These are phyloP conservation scores for Trichopoda pennipes DNA, from an alignment of 2,888 invertebrate genomes.

Conservation along the genomic window DNA sequence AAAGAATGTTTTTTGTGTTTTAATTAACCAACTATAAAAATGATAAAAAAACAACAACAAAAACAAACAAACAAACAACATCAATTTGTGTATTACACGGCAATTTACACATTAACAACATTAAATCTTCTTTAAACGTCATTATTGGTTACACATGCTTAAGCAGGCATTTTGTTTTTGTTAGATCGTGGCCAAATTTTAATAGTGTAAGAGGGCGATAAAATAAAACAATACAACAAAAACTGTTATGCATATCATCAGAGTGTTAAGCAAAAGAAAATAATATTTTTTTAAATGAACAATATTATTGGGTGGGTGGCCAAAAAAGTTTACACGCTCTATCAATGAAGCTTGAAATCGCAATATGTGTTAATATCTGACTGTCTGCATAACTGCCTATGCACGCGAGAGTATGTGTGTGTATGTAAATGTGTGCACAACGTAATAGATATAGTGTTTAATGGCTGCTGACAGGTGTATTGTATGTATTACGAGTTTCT, in stretches of 20 bases:
- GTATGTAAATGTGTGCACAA: too few relatives aligned
- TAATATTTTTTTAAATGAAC: constrained; percentile 2
- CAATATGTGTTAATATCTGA: constrained; percentile 48
- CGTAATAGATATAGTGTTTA: constrained; percentile 11
- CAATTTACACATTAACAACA: constrained; percentile 53
- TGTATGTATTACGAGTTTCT: constrained; percentile 1
- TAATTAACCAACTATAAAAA: background rate
- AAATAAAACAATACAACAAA: background rate
- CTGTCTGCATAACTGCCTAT: constrained; percentile 17
- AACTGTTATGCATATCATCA: constrained; percentile 29
- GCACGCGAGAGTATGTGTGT: background rate
- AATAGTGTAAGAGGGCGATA: constrained; percentile 11
- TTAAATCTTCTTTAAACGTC: constrained; percentile 45
- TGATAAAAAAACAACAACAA: too few relatives aligned
- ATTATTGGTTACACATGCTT: constrained; percentile 67
- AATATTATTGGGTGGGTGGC: constrained; percentile 55
- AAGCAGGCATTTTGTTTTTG: constrained; percentile 51
- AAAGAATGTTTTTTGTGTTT: background rate
- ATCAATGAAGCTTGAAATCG: constrained; percentile 66
- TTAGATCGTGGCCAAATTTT: constrained; percentile 16
- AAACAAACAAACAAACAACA: constrained; percentile 10
- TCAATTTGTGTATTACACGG: constrained; percentile 35
- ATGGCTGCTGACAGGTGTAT: constrained; percentile 36
- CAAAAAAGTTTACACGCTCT: constrained; percentile 66
- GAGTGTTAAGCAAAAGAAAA: constrained; percentile 51